Evolutionary conservation across 2,888 invertebrate genomes (phyloP), one percentile per base, ranked within the genome.

Genomic region (Xylota sylvarum): DNA sequence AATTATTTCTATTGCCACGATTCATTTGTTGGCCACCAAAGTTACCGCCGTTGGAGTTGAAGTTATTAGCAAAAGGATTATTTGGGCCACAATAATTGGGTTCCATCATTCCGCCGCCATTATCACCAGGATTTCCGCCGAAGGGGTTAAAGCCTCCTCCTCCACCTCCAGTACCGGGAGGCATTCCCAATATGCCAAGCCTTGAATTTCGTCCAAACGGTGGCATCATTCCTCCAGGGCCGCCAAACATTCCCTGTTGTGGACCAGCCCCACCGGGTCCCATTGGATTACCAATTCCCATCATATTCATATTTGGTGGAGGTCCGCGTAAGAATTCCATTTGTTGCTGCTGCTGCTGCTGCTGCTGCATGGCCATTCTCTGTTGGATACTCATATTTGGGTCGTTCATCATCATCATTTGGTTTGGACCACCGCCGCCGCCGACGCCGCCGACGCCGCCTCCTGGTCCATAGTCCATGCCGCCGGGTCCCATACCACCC

Each of bases 101-200:
- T 9, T 85, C 86, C 91, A 93, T 82, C 35, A 82, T 69, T 0
- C 40, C 56, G 79, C 93, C 93, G 19, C 83, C 77, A 46, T 81
- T 93, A 87, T 93, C 93, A 50, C 92, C 92, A 3, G 92, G 92
- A n/a, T 93, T 93, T 80, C 93, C 93, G 77, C 91, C 93, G 30
- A 92, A 93, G 64, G 76, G 88, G 88, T 88, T 87, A 32, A 70
- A 88, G 12, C 78, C 77, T 55, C 94, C 80, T 10, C 62, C 93
- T 87, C 93, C 93, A 32, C 76, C 67, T 50, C 94, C 58, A 19
- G 12, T 93, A 83, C 93, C 94, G 32, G 94, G 94, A 50, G 94
- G 93, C 89, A 95, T 94, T 10, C 94, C 94, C 88, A 95, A 91
- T 32, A 95, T 90, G 0, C 95, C 94, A 0, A 94, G 94, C 3